Evolutionary conservation across 2,888 invertebrate genomes (phyloP).

Genomic region (Acanthosoma haemorrhoidale): DNA sequence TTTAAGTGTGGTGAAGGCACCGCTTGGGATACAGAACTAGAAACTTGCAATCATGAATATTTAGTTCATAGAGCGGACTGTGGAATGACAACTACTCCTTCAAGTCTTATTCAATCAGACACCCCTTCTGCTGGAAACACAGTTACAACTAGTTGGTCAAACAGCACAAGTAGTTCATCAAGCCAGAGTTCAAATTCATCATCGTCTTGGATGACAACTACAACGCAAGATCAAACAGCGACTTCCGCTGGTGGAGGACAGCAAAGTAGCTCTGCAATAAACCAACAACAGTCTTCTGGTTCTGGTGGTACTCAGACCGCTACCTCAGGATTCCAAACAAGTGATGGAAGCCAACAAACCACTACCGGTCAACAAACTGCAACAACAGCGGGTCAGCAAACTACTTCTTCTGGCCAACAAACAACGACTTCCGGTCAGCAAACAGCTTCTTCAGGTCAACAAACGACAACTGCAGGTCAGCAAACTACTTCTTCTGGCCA

Average conservation of each 20-base stretch:
- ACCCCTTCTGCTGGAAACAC: conserved; percentile 39
- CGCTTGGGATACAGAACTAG: conserved; percentile 64
- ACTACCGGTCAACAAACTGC: conserved; percentile 36
- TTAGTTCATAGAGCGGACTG: conserved; percentile 47
- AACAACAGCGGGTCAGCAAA: conserved; percentile 24
- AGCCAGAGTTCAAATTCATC: conserved; percentile 39
- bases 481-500: conserved; percentile 38
- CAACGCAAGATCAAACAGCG: conserved; percentile 36
- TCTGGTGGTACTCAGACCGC: conserved; percentile 35
- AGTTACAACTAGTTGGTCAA: conserved; percentile 39
- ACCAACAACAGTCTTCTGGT: conserved; percentile 36
- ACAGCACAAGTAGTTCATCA: conserved; percentile 38
- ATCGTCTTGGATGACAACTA: conserved; percentile 38
- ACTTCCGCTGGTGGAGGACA: conserved; percentile 37
- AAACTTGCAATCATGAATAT: conserved; percentile 68
- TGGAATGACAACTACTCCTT: conserved; percentile 38
- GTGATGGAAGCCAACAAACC: conserved; percentile 29
- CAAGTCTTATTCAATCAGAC: conserved; percentile 40
- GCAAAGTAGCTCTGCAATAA: conserved; percentile 31
- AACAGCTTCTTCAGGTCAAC: conserved; percentile 34
- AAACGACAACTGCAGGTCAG: conserved; percentile 34
- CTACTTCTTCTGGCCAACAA: conserved; percentile 31
- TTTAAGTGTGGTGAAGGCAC: conserved; percentile 71
- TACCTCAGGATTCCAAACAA: conserved; percentile 30
- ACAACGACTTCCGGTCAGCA: conserved; percentile 31